Percentiles rank a stretch among this genome's conserved stretches.
These are phyloP conservation scores for Malurus melanocephalus DNA, from an alignment of 2,113 vertebrate species.

Conservation along the genomic window DNA sequence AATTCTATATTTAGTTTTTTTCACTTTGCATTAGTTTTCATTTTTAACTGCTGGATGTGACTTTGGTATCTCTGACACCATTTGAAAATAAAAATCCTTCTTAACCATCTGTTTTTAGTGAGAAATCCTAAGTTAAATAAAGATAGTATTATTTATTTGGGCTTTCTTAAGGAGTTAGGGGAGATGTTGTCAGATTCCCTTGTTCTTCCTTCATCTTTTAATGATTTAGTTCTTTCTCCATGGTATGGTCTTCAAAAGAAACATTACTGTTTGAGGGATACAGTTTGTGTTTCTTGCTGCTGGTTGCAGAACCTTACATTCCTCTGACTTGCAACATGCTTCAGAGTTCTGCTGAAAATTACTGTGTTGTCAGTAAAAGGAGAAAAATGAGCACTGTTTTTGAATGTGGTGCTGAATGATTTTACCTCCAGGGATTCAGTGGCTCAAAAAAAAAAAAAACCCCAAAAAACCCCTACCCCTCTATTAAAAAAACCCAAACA, in stretches of 20 bases:
- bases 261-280: not conserved
- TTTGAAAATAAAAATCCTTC: not conserved
- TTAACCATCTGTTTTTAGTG: not conserved
- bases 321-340: not conserved
- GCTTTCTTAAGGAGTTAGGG: not conserved
- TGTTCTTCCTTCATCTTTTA: not conserved
- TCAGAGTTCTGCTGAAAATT: constrained; percentile 3
- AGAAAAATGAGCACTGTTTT: not conserved
- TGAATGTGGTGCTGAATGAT: not conserved
- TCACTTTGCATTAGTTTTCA: not conserved
- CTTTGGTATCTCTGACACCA: not conserved
- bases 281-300: not conserved
- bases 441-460: not conserved
- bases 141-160: not conserved
- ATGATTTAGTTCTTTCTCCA: not conserved
- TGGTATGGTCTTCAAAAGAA: not conserved
- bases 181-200: not conserved
- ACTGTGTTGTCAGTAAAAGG: not conserved
- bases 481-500: not conserved
- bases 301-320: not conserved
- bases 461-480: not conserved
- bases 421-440: not conserved
- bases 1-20: not conserved
- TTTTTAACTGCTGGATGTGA: not conserved
- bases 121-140: not conserved